phyloP scores from a whole-genome alignment of 2,888 invertebrate genomes.

The Acanthosepion lycidas region DNA sequence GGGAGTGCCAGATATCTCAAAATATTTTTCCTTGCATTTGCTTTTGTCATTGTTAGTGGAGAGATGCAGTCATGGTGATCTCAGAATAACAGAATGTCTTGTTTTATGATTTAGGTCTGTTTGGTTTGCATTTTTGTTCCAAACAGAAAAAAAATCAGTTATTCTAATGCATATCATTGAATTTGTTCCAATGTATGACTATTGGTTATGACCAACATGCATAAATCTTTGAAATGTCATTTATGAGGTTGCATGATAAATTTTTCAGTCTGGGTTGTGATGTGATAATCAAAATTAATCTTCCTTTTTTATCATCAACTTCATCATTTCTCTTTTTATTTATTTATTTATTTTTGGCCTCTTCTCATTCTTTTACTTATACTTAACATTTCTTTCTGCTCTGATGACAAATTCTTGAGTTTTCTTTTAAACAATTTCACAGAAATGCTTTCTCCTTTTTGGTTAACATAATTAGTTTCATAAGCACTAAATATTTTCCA shows the following conservation, averaged over 20 bases:
- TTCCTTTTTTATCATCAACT: too few species aligned
- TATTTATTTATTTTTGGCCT: too few species aligned
- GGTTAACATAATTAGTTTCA: too few species aligned
- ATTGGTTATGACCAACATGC: neutral
- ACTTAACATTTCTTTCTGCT: too few species aligned
- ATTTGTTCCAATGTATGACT: neutral
- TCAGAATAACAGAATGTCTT: neutral
- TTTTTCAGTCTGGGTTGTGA: neutral
- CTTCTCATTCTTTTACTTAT: too few species aligned
- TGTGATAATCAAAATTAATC: too few species aligned
- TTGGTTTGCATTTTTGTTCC: neutral
- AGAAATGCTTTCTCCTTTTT: too few species aligned
- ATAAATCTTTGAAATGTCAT: neutral
- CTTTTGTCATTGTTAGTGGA: neutral
- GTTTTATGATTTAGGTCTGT: neutral
- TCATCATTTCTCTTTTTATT: too few species aligned
- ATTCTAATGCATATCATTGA: neutral
- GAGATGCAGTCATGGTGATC: neutral
- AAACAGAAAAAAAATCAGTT: neutral
- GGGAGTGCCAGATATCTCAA: neutral
- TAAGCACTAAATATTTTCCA: too few species aligned
- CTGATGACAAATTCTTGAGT: too few species aligned
- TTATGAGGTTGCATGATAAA: neutral
- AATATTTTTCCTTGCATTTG: neutral
- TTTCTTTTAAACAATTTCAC: too few species aligned